A percentile compares a stretch with the other conserved stretches of the same genome.
phyloP scores from a whole-genome alignment of 2,888 invertebrate species.

The Xanthorhoe spadicearia region DNA sequence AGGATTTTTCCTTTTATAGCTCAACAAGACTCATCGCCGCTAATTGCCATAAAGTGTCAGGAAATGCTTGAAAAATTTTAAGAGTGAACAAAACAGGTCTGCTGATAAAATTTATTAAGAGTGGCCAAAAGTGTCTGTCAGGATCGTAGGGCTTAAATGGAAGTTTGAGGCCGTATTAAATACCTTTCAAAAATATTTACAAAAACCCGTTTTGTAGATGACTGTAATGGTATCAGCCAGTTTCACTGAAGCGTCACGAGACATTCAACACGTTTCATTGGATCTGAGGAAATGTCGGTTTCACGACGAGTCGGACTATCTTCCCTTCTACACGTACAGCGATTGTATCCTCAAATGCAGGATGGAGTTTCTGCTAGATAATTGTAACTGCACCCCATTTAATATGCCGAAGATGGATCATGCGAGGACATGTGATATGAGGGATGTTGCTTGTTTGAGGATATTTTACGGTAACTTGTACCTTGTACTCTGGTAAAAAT shows the following conservation, averaged over 20 bases:
- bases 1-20: no score
- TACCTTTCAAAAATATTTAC: background rate
- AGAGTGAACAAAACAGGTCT: no score
- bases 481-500: background rate
- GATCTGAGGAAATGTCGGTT: constrained; percentile 84
- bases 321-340: constrained; percentile 82
- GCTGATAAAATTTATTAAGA: no score
- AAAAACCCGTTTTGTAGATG: constrained; percentile 57
- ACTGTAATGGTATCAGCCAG: constrained; percentile 72
- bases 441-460: constrained; percentile 79
- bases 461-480: constrained; percentile 73
- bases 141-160: no score
- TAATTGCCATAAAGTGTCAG: no score
- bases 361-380: constrained; percentile 75
- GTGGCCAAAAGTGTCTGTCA: no score
- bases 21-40: no score
- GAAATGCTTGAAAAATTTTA: no score
- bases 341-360: constrained; percentile 85
- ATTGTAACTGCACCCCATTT: constrained; percentile 85
- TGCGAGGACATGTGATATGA: constrained; percentile 77
- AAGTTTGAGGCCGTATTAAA: no score
- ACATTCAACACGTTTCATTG: constrained; percentile 73
- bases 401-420: constrained; percentile 76
- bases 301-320: constrained; percentile 77
- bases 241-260: constrained; percentile 75